Percentiles rank a stretch among this genome's conserved stretches.
These are phyloP conservation scores for Alosa sapidissima DNA, from an alignment of 2,797 vertebrate species.

Conservation along the genomic window DNA sequence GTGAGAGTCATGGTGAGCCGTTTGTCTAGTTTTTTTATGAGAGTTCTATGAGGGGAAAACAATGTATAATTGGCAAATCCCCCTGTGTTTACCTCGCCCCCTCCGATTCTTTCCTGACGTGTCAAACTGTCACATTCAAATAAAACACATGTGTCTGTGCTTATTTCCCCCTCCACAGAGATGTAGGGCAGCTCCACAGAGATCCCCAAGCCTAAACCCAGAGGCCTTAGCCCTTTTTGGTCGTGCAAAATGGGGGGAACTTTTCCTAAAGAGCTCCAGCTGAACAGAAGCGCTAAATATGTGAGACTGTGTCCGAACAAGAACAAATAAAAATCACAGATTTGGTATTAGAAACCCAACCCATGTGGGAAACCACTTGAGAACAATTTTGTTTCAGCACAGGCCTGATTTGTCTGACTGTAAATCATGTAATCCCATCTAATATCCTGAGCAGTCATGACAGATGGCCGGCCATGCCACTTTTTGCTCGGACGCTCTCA, in stretches of 20 bases:
- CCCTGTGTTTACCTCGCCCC: background rate
- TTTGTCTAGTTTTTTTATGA: background rate
- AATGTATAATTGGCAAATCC: background rate
- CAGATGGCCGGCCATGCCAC: background rate
- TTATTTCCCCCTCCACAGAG: background rate
- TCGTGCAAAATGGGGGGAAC: background rate
- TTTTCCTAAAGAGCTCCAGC: background rate
- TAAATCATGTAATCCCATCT: conserved; percentile 1
- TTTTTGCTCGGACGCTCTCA: background rate
- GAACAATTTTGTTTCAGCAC: background rate
- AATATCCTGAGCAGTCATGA: background rate
- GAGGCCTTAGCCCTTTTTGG: background rate
- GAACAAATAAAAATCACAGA: too few species aligned
- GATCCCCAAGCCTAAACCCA: background rate
- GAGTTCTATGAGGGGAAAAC: background rate
- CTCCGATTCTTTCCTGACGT: too few species aligned
- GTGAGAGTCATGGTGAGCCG: too few species aligned
- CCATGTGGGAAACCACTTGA: background rate
- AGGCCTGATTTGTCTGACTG: background rate
- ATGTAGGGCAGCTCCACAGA: background rate
- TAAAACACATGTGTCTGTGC: background rate
- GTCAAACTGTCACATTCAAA: background rate
- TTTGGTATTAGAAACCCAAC: background rate
- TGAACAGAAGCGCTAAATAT: too few species aligned
- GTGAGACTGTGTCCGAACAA: too few species aligned